These are phyloP conservation scores for Ditylenchus dipsaci DNA, from an alignment of 1,140 invertebrate species.

Conservation along the genomic window DNA sequence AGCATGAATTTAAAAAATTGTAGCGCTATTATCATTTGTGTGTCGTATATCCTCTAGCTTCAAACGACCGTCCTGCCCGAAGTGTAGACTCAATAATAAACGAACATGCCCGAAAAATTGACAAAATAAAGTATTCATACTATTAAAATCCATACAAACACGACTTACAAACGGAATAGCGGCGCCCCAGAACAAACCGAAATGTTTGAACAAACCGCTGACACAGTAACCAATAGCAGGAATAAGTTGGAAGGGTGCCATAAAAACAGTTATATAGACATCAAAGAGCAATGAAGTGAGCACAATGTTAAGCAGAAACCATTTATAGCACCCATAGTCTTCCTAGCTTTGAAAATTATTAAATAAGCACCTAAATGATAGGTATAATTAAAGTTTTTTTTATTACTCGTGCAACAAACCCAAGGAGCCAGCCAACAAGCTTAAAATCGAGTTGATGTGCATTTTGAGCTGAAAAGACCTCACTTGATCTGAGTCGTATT, in stretches of 20 bases:
- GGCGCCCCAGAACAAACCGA: conserved; percentile 1
- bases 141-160: neutral
- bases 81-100: too few species aligned
- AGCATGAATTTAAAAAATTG: too few species aligned
- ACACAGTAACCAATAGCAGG: conserved; percentile 1
- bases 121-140: neutral
- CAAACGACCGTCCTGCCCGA: too few species aligned
- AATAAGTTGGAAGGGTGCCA: neutral
- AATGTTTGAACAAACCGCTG: conserved; percentile 1
- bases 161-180: conserved; percentile 2
- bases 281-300: neutral
- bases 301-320: conserved; percentile 6
- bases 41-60: too few species aligned
- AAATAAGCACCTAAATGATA: neutral
- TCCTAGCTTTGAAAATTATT: neutral
- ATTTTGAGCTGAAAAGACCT: neutral
- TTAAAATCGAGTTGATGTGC: neutral
- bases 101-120: too few species aligned
- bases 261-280: neutral
- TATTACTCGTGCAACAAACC: too few species aligned
- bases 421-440: neutral
- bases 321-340: neutral
- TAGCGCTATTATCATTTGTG: too few species aligned
- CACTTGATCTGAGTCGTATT: neutral
- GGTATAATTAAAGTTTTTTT: too few species aligned